Percentiles rank a stretch among this genome's conserved stretches.
Conservation (phyloP, 2,888 invertebrate species). For the Brenthis ino region DNA sequence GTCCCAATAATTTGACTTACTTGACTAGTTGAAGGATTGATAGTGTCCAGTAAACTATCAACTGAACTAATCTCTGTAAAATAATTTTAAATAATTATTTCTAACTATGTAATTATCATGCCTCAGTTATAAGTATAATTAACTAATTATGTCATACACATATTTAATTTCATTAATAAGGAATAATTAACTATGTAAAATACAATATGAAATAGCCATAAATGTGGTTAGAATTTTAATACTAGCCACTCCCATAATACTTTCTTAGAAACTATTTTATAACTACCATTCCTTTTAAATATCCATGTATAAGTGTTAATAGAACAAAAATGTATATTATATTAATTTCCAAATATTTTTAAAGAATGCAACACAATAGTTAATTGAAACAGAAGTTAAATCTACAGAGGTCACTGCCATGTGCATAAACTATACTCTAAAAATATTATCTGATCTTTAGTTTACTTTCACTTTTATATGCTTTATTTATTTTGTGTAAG, state of each 20-base stretch:
- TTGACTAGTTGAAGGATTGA: constrained; percentile 72
- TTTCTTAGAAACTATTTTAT: no score
- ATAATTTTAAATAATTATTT: constrained; percentile 11
- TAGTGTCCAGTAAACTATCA: constrained; percentile 69
- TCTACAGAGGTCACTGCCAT: not conserved
- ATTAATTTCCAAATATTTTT: no score
- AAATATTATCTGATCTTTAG: not conserved
- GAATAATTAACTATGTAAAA: not conserved
- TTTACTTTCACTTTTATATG: constrained; percentile 17
- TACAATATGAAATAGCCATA: no score
- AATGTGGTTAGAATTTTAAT: no score
- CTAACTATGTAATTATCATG: not conserved
- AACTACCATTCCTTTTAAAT: no score
- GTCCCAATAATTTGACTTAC: constrained; percentile 54
- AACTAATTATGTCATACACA: not conserved
- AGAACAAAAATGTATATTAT: no score
- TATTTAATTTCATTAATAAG: not conserved
- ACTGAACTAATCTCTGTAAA: constrained; percentile 73
- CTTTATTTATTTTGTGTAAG: not conserved
- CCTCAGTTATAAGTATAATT: not conserved
- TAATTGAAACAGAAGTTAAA: not conserved
- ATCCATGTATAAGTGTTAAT: no score
- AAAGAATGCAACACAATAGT: no score
- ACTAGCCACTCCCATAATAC: no score
- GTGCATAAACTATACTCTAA: not conserved